These are phyloP conservation scores for human (Homo sapiens) DNA, from an alignment of 2,113 vertebrate genomes.

Conservation along the genomic window GRCh38 chr13:72194501-72195000, in stretches of 20 bases:
- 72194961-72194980: constrained; percentile 79
- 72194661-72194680: constrained; percentile 39
- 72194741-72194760: constrained; percentile 71
- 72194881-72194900: constrained; percentile 29
- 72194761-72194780: constrained; percentile 80
- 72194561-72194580: constrained; percentile 66
- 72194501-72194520: constrained; percentile 76
- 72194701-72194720: constrained; percentile 69
- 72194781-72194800: constrained; percentile 81
- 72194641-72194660: constrained; percentile 75
- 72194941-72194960: constrained; percentile 53
- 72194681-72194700: constrained; percentile 67
- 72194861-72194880: constrained; percentile 53
- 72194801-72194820: constrained; percentile 81
- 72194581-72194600: constrained; percentile 71
- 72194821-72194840: constrained; percentile 74
- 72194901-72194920: background rate
- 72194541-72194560: constrained; percentile 62
- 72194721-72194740: constrained; percentile 73
- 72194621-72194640: constrained; percentile 75
- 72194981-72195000: constrained; percentile 82
- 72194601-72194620: constrained; percentile 78
- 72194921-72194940: constrained; percentile 28
- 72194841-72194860: constrained; percentile 65
- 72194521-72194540: constrained; percentile 73